These are phyloP conservation scores for Diplodus sargus DNA, from an alignment of 2,797 vertebrate genomes.

Conservation along the genomic window DNA sequence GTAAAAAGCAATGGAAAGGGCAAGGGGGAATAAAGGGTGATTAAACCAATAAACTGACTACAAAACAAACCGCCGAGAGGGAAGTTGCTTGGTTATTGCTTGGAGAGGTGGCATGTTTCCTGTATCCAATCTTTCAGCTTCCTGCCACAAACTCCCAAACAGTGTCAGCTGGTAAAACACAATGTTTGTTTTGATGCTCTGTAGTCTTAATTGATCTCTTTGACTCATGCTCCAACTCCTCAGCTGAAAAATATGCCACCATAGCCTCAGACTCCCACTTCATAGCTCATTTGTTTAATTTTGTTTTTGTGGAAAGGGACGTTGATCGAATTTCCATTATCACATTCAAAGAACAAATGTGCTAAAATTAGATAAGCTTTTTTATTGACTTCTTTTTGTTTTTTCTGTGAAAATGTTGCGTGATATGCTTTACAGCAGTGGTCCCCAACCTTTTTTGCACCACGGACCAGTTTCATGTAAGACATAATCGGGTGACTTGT, in stretches of 20 bases:
- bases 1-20: slow-evolving; percentile 54
- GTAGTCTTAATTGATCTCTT: slow-evolving; percentile 58
- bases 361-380: slow-evolving; percentile 33
- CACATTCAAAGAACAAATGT: slow-evolving; percentile 45
- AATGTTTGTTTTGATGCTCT: slow-evolving; percentile 69
- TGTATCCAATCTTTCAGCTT: slow-evolving; percentile 52
- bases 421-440: background rate
- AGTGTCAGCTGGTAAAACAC: slow-evolving; percentile 62
- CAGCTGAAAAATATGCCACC: slow-evolving; percentile 53
- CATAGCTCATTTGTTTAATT: slow-evolving; percentile 45
- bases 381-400: slow-evolving; percentile 14
- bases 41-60: slow-evolving; percentile 61
- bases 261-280: slow-evolving; percentile 29
- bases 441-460: too few relatives aligned
- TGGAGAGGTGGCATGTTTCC: slow-evolving; percentile 48
- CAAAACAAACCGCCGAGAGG: slow-evolving; percentile 64
- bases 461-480: too few relatives aligned
- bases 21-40: slow-evolving; percentile 49
- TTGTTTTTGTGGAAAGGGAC: slow-evolving; percentile 57
- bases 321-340: slow-evolving; percentile 51
- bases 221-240: slow-evolving; percentile 64
- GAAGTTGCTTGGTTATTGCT: slow-evolving; percentile 61
- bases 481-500: too few relatives aligned
- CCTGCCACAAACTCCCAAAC: slow-evolving; percentile 65
- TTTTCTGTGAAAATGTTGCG: background rate